These are phyloP conservation scores for Spilogale gracilis DNA, from an alignment of 2,113 vertebrate species.

Conservation along the genomic window DNA sequence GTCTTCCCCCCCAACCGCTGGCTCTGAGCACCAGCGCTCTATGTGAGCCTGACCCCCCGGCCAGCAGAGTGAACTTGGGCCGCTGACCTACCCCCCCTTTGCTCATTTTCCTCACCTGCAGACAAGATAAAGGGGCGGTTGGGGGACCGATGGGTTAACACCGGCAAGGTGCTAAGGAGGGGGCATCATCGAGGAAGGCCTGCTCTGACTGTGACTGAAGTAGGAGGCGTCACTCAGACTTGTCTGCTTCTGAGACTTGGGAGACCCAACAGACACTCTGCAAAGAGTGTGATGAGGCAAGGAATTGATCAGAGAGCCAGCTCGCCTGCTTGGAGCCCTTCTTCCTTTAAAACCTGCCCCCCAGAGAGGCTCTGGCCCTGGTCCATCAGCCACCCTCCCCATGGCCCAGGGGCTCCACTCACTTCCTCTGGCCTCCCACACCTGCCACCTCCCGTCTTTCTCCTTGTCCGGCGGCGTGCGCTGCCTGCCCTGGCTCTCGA, in stretches of 20 bases:
- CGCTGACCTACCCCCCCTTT: too few species aligned
- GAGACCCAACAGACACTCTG: background rate
- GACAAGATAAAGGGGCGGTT: background rate
- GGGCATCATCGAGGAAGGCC: too few species aligned
- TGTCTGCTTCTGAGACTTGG: background rate
- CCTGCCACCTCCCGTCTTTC: background rate
- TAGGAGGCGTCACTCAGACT: background rate
- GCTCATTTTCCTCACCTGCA: background rate
- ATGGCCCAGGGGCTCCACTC: background rate
- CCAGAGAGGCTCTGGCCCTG: background rate
- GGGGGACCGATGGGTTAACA: background rate
- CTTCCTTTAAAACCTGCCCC: background rate
- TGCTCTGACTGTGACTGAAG: background rate
- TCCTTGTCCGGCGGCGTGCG: background rate
- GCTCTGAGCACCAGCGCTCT: background rate
- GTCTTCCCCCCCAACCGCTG: too few species aligned
- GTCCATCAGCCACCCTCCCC: too few species aligned
- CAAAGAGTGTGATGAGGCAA: background rate
- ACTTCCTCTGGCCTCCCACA: background rate
- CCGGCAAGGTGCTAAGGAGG: background rate
- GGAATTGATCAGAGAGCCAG: fast-evolving
- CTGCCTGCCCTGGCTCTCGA: fast-evolving
- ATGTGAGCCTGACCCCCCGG: background rate
- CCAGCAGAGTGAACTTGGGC: background rate
- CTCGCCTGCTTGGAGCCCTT: background rate